Evolutionary conservation across 2,797 vertebrate genomes (phyloP).

Genomic region (Helarctos malayanus): DNA sequence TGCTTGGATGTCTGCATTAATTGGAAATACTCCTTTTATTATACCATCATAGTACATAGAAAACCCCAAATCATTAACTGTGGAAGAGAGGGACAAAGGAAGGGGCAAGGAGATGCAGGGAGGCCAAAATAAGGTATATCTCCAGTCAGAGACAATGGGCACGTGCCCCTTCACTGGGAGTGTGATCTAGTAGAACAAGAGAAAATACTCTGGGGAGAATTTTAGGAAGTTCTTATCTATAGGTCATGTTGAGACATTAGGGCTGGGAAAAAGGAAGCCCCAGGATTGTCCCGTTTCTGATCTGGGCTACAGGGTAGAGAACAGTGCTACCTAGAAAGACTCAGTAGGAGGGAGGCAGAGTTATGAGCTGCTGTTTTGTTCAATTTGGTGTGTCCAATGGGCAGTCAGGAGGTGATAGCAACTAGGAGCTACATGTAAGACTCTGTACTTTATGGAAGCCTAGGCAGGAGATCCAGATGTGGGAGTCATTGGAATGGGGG

Average conservation of each 20-base stretch:
- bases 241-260: background rate
- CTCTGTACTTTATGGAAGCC: background rate
- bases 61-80: background rate
- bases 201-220: background rate
- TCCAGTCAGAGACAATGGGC: background rate
- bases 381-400: background rate
- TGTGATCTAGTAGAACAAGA: background rate
- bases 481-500: too few relatives aligned
- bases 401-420: too few relatives aligned
- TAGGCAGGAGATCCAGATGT: background rate
- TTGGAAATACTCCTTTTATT: background rate
- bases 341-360: background rate
- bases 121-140: background rate
- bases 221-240: background rate
- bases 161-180: background rate
- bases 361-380: background rate
- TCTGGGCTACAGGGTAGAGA: background rate
- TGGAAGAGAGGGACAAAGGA: background rate
- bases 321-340: background rate
- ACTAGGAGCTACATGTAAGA: background rate
- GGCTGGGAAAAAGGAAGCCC: background rate
- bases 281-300: background rate
- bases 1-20: background rate
- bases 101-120: background rate
- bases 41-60: background rate